phyloP scores from a whole-genome alignment of 2,888 invertebrate genomes.

The Linnaemya tessellans region DNA sequence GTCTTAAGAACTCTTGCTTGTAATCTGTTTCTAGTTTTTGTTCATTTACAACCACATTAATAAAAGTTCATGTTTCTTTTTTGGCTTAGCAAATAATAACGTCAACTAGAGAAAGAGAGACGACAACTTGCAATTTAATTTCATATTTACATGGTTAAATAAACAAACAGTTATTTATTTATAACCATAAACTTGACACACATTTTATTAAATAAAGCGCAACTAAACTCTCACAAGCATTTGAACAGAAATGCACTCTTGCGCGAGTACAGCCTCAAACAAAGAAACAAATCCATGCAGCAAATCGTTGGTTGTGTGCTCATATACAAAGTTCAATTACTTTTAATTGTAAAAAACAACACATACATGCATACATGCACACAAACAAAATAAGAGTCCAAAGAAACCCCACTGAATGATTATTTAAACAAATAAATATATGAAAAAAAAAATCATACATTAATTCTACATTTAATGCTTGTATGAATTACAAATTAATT shows the following conservation, averaged over 20 bases:
- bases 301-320: neutral
- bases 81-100: neutral
- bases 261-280: neutral
- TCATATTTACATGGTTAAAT: conserved; percentile 52
- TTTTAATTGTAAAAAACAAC: conserved; percentile 54
- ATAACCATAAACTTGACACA: conserved; percentile 71
- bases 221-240: conserved; percentile 17
- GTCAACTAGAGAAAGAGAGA: neutral
- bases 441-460: conserved; percentile 25
- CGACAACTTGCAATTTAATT: conserved; percentile 36
- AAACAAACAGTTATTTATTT: conserved; percentile 62
- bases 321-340: conserved; percentile 65
- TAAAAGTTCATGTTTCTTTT: neutral
- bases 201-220: conserved; percentile 51
- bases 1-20: neutral
- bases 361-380: neutral
- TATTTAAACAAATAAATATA: conserved; percentile 42
- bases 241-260: conserved; percentile 2
- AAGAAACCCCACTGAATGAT: conserved; percentile 18
- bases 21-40: conserved; percentile 20
- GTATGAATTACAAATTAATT: conserved; percentile 62
- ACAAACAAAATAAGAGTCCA: neutral
- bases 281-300: conserved; percentile 16
- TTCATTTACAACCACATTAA: no score
- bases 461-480: conserved; percentile 15